A percentile compares a stretch with the other conserved stretches of the same genome.
Conservation (phyloP, 1,140 invertebrate species). For the Aphis craccivora region DNA sequence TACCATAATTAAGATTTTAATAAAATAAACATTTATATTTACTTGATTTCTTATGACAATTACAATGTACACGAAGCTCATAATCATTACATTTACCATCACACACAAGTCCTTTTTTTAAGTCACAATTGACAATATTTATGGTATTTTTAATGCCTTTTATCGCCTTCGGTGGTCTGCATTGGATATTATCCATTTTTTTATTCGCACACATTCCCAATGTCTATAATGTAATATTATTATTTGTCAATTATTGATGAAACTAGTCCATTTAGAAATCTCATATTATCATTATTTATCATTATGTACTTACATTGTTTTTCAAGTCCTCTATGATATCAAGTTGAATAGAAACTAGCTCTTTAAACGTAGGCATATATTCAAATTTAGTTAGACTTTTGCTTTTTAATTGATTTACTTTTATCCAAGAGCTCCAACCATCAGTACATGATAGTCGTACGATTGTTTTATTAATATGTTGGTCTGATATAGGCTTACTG, state of each 20-base stretch:
- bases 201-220: slow-evolving; percentile 61
- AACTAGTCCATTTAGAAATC: background rate
- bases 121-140: slow-evolving; percentile 74
- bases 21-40: background rate
- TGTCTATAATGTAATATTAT: background rate
- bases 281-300: background rate
- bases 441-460: background rate
- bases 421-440: slow-evolving; percentile 44
- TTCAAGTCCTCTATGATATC: background rate
- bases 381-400: slow-evolving; percentile 23
- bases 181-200: slow-evolving; percentile 77
- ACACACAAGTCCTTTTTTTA: slow-evolving; percentile 77
- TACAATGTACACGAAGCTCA: slow-evolving; percentile 76
- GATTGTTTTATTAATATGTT: slow-evolving; percentile 18
- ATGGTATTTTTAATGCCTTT: slow-evolving; percentile 53
- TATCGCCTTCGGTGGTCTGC: slow-evolving; percentile 69
- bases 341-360: background rate
- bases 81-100: slow-evolving; percentile 72
- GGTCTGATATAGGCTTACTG: slow-evolving; percentile 16
- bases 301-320: background rate
- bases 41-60: slow-evolving; percentile 66
- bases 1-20: no score
- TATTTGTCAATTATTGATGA: background rate
- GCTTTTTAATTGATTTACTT: slow-evolving; percentile 62
- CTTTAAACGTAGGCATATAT: slow-evolving; percentile 14